These are phyloP conservation scores for Grapholita molesta DNA, from an alignment of 1,140 invertebrate genomes.

Conservation along the genomic window DNA sequence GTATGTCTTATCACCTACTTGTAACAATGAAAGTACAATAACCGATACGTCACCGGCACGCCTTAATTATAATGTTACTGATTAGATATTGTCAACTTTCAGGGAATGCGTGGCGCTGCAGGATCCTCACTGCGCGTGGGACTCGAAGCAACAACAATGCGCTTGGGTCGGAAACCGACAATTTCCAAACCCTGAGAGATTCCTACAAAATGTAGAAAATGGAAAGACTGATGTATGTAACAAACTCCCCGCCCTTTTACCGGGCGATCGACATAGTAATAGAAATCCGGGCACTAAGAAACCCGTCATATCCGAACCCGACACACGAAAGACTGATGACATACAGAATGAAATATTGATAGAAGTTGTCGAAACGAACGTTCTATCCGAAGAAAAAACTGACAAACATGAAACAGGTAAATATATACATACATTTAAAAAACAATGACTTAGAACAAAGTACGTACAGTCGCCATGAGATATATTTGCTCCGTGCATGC, in stretches of 20 bases:
- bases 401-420: slow-evolving; percentile 70
- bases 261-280: slow-evolving; percentile 57
- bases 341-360: slow-evolving; percentile 71
- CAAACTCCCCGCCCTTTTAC: slow-evolving; percentile 73
- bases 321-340: slow-evolving; percentile 51
- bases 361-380: slow-evolving; percentile 69
- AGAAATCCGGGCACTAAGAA: slow-evolving; percentile 67
- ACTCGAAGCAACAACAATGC: slow-evolving; percentile 86
- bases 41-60: background rate
- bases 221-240: slow-evolving; percentile 84
- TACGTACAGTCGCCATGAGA: too few relatives aligned
- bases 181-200: slow-evolving; percentile 82
- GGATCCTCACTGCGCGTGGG: slow-evolving; percentile 99
- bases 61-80: slow-evolving; percentile 17
- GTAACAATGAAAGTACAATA: slow-evolving; percentile 18
- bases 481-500: too few relatives aligned
- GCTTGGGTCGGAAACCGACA: slow-evolving; percentile 83
- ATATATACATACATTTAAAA: background rate
- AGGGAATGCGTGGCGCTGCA: slow-evolving; percentile 94
- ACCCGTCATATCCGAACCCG: slow-evolving; percentile 53
- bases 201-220: slow-evolving; percentile 86
- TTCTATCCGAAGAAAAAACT: slow-evolving; percentile 58
- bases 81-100: slow-evolving; percentile 60
- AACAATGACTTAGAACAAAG: too few relatives aligned
- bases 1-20: background rate